A percentile compares a stretch with the other conserved stretches of the same genome.
Evolutionary conservation across 2,113 vertebrate species (phyloP).

Genomic region (Hippopotamus amphibius): DNA sequence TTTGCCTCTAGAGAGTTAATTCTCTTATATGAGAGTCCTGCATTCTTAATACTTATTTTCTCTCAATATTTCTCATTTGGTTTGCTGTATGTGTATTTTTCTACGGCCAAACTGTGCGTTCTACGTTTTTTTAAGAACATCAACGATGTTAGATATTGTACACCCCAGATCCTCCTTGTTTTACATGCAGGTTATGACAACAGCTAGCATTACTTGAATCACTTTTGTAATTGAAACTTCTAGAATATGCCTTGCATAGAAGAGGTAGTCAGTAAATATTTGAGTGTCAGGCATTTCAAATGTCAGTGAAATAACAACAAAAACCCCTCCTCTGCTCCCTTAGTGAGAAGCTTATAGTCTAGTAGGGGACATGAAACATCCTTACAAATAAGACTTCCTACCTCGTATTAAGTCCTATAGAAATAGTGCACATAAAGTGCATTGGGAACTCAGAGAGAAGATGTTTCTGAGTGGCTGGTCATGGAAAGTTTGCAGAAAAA

Average conservation of each 20-base stretch:
- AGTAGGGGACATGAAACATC: background rate
- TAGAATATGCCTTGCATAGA: background rate
- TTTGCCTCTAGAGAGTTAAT: background rate
- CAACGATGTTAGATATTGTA: background rate
- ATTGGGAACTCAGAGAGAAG: slow-evolving; percentile 10
- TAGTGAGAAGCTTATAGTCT: background rate
- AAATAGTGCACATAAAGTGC: background rate
- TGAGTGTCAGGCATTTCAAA: background rate
- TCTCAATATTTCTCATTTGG: background rate
- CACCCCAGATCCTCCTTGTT: background rate
- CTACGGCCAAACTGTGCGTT: background rate
- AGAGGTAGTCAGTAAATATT: background rate
- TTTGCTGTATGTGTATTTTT: background rate
- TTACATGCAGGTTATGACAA: background rate
- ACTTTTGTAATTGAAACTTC: background rate
- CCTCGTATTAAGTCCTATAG: background rate
- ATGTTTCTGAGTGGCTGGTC: background rate
- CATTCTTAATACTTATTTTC: slow-evolving; percentile 41
- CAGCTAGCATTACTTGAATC: background rate
- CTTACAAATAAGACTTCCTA: background rate
- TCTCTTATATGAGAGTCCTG: background rate
- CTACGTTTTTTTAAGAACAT: background rate
- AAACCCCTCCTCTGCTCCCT: background rate
- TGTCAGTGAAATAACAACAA: background rate
- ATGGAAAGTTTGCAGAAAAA: background rate